Evolutionary conservation across 2,888 invertebrate species (phyloP).

Genomic region (Allophyes oxyacanthae): DNA sequence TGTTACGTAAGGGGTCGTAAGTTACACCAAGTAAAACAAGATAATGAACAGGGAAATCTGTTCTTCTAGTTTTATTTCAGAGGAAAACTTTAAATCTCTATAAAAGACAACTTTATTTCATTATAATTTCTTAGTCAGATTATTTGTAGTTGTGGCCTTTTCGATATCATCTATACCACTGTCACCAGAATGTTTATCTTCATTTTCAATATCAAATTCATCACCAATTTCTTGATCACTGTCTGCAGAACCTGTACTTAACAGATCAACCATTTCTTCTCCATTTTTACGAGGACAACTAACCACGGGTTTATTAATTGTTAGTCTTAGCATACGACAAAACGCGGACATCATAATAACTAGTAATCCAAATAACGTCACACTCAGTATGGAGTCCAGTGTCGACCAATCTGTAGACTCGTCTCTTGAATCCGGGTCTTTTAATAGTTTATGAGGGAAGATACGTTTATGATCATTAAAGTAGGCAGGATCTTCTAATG

Average conservation of each 20-base stretch:
- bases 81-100: too few relatives aligned
- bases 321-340: slow-evolving; percentile 44
- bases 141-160: background rate
- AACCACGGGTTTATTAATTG: slow-evolving; percentile 24
- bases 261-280: slow-evolving; percentile 54
- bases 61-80: too few relatives aligned
- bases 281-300: slow-evolving; percentile 11
- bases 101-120: background rate
- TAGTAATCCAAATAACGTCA: slow-evolving; percentile 56
- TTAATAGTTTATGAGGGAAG: slow-evolving; percentile 44
- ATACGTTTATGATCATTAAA: slow-evolving; percentile 28
- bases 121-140: background rate
- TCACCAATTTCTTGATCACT: slow-evolving; percentile 64
- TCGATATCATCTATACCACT: slow-evolving; percentile 9
- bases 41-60: too few relatives aligned
- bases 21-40: too few relatives aligned
- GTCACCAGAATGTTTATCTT: slow-evolving; percentile 2
- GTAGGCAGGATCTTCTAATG: slow-evolving; percentile 56
- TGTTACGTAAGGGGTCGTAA: too few relatives aligned
- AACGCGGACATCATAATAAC: slow-evolving; percentile 53
- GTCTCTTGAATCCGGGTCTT: slow-evolving; percentile 45
- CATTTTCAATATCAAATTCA: slow-evolving; percentile 47
- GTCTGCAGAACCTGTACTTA: slow-evolving; percentile 52
- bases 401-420: slow-evolving; percentile 64
- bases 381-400: slow-evolving; percentile 66